Conservation (phyloP, 2,888 invertebrate genomes). For the Cabera pusaria region DNA sequence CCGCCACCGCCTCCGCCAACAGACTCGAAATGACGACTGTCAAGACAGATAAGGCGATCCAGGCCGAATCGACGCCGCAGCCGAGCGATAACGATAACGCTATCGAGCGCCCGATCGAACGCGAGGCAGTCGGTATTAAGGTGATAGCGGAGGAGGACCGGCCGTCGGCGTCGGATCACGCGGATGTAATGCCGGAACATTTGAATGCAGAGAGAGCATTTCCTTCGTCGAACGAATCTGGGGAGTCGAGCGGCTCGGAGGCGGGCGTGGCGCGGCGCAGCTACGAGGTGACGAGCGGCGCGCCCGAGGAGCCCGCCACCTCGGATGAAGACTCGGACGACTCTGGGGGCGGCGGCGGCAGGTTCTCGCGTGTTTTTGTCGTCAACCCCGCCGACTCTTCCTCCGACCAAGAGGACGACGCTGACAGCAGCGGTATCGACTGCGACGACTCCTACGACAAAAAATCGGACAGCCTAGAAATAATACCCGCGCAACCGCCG, state of each 20-base stretch:
- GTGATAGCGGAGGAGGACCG: constrained; percentile 69
- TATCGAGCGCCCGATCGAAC: constrained; percentile 63
- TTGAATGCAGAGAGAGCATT: constrained; percentile 81
- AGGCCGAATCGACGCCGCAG: constrained; percentile 62
- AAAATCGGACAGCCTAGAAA: constrained; percentile 71
- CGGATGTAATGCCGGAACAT: constrained; percentile 71
- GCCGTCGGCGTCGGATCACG: constrained; percentile 55
- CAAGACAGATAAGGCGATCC: constrained; percentile 73
- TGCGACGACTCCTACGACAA: constrained; percentile 86
- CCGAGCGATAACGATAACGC: constrained; percentile 71
- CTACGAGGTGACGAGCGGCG: constrained; percentile 72
- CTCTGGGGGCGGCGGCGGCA: constrained; percentile 77
- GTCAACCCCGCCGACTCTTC: constrained; percentile 86
- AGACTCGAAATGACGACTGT: constrained; percentile 70
- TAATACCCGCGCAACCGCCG: constrained; percentile 56
- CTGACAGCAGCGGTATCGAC: constrained; percentile 83
- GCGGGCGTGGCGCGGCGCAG: constrained; percentile 67
- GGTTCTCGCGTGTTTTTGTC: constrained; percentile 87
- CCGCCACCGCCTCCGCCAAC: constrained; percentile 61
- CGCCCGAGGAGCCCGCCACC: constrained; percentile 75
- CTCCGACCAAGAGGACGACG: constrained; percentile 84
- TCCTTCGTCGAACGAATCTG: constrained; percentile 79
- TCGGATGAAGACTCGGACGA: constrained; percentile 77
- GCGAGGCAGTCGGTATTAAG: constrained; percentile 65
- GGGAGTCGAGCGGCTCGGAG: constrained; percentile 71